Percentiles rank a stretch among this genome's conserved stretches.
Conservation (phyloP, 2,113 vertebrate genomes). For the Eretmochelys imbricata region DNA sequence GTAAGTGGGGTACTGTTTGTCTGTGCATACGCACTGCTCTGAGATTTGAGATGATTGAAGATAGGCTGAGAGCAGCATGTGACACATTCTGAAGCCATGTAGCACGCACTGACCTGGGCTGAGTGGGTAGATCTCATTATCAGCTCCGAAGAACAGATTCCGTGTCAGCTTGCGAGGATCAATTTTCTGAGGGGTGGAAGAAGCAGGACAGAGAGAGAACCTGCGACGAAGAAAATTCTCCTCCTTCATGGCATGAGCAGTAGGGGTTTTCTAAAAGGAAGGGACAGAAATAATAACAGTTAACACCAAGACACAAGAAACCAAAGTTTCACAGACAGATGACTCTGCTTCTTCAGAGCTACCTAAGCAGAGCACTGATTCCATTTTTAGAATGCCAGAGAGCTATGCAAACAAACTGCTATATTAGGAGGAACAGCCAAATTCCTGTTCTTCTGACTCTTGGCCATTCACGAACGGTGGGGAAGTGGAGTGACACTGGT, state of each 20-base stretch:
- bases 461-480: background rate
- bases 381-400: conserved; percentile 23
- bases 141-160: conserved; percentile 88
- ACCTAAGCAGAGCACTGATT: background rate
- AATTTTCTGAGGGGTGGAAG: conserved; percentile 88
- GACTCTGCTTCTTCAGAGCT: background rate
- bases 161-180: conserved; percentile 87
- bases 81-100: background rate
- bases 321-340: conserved; percentile 24
- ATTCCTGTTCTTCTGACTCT: conserved; percentile 23
- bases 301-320: conserved; percentile 11
- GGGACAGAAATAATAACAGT: background rate
- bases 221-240: conserved; percentile 92
- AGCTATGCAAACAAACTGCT: background rate
- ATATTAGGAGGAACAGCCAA: conserved; percentile 6
- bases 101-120: conserved; percentile 83
- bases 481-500: background rate
- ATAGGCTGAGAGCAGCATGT: rapidly evolving
- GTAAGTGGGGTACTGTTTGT: background rate
- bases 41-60: background rate
- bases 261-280: conserved; percentile 83
- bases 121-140: conserved; percentile 86
- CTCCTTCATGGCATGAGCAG: conserved; percentile 93
- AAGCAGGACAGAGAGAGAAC: conserved; percentile 90
- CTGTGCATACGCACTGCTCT: background rate